Evolutionary conservation across 2,797 vertebrate species (phyloP), one percentile per base, ranked within the genome.

Genomic region (Acipenser oxyrinchus): DNA sequence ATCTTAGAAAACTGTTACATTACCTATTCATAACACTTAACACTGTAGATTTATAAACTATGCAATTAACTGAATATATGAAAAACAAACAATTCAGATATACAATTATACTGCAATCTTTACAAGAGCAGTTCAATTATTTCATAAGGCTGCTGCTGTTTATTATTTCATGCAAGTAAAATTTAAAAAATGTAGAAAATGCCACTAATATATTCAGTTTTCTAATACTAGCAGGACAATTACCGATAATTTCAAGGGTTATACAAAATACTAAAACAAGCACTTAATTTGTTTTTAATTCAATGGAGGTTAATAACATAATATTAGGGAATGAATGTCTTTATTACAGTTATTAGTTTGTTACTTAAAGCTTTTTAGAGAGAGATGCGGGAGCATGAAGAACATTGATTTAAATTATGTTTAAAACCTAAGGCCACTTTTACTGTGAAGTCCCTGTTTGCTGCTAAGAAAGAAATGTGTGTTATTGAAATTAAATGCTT

Each of bases 401-500:
- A 88, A 88, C 81, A 84, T 81, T 67, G 87, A 92, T 95, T 94
- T 94, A 93, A 94, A 93, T 95, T 92, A 94, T 88, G 88, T 86
- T 90, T 87, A 91, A 89, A 89, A 90, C 94, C 93, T 89, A 89
- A 90, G 93, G 94, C 93, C 92, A 93, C 84, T 90, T 88, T 93
- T 88, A 90, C 87, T 85, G 82, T 85, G 82, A 73, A 88, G 86
- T 81, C 75, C 82, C 90, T 93, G 83, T 88, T 94, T 91, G 88
- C 88, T 88, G 87, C 88, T 89, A 83, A 86, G 84, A 87, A 74
- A 77, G 82, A 89, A 91, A 93, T 93, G 87, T 92, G 91, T 94
- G 91, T 92, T 89, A 92, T 87, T 92, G 89, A 93, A 96, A 97
- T 98, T 89, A 97, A 97, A 94, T 92, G 93, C 91, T 88, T 94